Conservation (phyloP, 2,797 vertebrate species). For the Arctocebus calabarensis region DNA sequence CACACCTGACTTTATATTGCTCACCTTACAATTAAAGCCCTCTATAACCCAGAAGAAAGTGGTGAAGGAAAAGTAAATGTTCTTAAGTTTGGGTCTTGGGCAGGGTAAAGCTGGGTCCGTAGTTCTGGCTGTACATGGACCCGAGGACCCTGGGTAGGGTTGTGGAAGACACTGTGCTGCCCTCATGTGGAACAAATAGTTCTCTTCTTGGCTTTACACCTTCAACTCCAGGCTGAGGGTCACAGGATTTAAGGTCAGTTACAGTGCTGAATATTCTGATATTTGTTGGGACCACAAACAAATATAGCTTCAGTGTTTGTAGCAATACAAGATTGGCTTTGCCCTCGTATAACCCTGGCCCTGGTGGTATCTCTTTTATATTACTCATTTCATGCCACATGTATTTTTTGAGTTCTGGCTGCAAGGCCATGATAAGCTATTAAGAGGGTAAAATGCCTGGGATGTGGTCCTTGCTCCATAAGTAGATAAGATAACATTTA, state of each 20-base stretch:
- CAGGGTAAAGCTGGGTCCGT: not conserved
- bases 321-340: not conserved
- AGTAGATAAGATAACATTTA: not conserved
- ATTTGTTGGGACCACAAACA: not conserved
- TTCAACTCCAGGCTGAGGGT: not conserved
- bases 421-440: not conserved
- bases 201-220: not conserved
- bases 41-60: not conserved
- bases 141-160: fast-evolving
- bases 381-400: not conserved
- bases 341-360: not conserved
- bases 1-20: not conserved
- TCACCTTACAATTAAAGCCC: not conserved
- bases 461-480: not conserved
- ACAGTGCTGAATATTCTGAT: not conserved
- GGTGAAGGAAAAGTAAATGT: not conserved
- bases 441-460: not conserved
- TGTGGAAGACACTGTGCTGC: not conserved
- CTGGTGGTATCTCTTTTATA: not conserved
- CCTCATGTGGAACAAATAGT: not conserved
- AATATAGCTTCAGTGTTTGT: not conserved
- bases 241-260: not conserved
- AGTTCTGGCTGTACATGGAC: not conserved
- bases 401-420: not conserved
- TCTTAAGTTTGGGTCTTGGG: not conserved